phyloP scores from a whole-genome alignment of 2,797 vertebrate species.

The Myoxocephalus aenaeus region DNA sequence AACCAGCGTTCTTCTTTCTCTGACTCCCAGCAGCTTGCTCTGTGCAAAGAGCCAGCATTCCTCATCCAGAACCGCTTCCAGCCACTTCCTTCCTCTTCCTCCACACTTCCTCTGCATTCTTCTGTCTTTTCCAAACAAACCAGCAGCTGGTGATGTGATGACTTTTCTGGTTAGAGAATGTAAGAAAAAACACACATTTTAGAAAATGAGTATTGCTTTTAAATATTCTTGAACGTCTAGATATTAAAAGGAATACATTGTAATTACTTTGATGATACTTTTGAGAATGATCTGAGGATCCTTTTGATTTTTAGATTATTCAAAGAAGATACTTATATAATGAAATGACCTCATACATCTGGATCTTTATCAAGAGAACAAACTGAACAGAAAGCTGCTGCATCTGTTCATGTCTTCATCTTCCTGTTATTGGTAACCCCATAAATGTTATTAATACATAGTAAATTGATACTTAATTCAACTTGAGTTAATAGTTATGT shows the following conservation, averaged over 20 bases:
- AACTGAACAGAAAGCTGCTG: too few relatives aligned
- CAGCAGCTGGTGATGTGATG: background rate
- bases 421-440: too few relatives aligned
- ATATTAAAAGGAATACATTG: too few relatives aligned
- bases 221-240: background rate
- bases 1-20: slow-evolving; percentile 67
- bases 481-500: too few relatives aligned
- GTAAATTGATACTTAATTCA: too few relatives aligned
- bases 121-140: background rate
- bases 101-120: background rate
- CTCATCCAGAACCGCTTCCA: background rate
- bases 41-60: slow-evolving; percentile 45
- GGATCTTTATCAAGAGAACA: too few relatives aligned
- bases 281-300: background rate
- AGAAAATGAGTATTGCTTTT: background rate
- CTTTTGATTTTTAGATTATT: too few relatives aligned
- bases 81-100: slow-evolving; percentile 15
- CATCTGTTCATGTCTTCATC: too few relatives aligned
- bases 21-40: slow-evolving; percentile 42
- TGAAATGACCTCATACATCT: too few relatives aligned
- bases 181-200: background rate
- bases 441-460: too few relatives aligned
- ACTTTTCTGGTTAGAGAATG: background rate
- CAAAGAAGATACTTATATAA: too few relatives aligned
- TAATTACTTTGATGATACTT: background rate